Evolutionary conservation across 2,113 vertebrate species (phyloP).

Genomic region (Micronisus gabar): DNA sequence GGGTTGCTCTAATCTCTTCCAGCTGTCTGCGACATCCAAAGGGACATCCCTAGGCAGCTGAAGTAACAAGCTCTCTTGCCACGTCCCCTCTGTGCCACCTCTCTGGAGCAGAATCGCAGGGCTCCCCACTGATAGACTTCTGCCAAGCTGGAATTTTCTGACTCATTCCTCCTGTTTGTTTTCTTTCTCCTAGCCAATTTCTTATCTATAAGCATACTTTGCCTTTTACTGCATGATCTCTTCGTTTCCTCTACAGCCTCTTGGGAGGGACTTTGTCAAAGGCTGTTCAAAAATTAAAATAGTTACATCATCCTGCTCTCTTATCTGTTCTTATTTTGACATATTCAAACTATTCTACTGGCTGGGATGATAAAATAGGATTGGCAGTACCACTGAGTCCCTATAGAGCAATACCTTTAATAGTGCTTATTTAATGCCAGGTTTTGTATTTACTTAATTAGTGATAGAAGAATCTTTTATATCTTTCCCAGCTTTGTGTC

Average conservation of each 20-base stretch:
- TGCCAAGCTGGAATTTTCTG: background rate
- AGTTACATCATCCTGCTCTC: background rate
- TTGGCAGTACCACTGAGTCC: background rate
- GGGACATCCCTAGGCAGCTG: background rate
- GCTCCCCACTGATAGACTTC: background rate
- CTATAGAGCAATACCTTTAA: background rate
- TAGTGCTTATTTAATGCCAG: background rate
- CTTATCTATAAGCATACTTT: background rate
- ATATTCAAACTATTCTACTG: background rate
- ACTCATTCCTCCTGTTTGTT: background rate
- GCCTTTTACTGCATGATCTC: background rate
- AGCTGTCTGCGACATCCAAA: background rate
- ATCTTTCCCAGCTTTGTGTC: background rate
- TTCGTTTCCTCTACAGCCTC: background rate
- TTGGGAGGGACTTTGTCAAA: constrained; percentile 6
- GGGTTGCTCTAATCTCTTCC: background rate
- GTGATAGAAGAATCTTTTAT: background rate
- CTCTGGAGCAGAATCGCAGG: background rate
- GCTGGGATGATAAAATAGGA: background rate
- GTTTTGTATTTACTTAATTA: background rate
- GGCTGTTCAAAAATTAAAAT: background rate
- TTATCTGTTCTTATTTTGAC: background rate
- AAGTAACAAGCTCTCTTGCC: background rate
- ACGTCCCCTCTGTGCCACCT: background rate
- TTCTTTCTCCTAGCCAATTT: background rate